Percentiles rank a stretch among this genome's conserved stretches.
Evolutionary conservation across 2,113 vertebrate genomes (phyloP).

Genomic region (Hiodon alosoides): DNA sequence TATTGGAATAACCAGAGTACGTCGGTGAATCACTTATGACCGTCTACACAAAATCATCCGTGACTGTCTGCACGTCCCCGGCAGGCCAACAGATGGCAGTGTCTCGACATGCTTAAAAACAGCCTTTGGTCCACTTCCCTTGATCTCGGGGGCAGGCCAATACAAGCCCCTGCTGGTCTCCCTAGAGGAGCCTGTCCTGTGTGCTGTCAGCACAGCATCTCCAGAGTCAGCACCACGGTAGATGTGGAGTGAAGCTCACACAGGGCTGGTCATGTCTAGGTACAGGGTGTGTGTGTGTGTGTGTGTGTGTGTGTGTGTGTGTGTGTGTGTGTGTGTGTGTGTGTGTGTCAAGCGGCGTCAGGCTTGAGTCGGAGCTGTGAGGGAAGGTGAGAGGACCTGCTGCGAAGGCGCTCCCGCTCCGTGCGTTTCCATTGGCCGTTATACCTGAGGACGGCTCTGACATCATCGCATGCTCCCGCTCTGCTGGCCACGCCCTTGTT

Average conservation of each 20-base stretch:
- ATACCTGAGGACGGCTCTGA: no score
- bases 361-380: neutral
- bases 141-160: slow-evolving; percentile 23
- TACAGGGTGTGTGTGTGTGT: neutral
- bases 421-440: no score
- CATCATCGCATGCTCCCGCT: no score
- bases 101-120: slow-evolving; percentile 8
- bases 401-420: no score
- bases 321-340: neutral
- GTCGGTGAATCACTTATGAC: neutral
- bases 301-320: neutral
- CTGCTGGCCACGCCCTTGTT: no score
- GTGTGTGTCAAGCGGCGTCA: neutral
- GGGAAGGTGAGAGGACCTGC: no score
- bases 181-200: neutral
- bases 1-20: neutral
- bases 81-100: slow-evolving; percentile 34
- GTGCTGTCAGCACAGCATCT: no score
- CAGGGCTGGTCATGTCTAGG: neutral
- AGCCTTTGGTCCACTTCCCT: neutral
- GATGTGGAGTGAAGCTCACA: neutral
- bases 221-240: no score
- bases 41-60: neutral
- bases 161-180: neutral
- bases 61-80: neutral